Evolutionary conservation across 2,113 vertebrate genomes (phyloP), one percentile per base, ranked within the genome.

Genomic region (Leptosomus discolor): DNA sequence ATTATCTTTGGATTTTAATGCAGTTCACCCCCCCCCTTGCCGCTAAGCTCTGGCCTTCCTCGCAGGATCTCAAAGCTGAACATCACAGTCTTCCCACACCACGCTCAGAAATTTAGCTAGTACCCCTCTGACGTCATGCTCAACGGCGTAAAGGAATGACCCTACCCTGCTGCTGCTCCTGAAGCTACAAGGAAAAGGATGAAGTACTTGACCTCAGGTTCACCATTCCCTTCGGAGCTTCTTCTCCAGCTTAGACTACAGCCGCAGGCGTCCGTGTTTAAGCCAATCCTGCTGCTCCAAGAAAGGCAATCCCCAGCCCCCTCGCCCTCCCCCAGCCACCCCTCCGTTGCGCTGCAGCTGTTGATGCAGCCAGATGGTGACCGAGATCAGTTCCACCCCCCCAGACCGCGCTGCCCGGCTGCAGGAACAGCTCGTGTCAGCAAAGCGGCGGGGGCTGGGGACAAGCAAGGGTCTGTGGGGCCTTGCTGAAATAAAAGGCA

Each of bases 311-410:
- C 36, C 41, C 70, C 76, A 57, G 10, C 57, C n/a, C 79, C 67
- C 56, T 32, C 4, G 2, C 63, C 79, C 90, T 78, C 88, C 94
- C 81, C 90, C 88, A 75, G 74, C 82, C n/a, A n/a, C 70, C n/a
- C 41, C 94, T 24, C 27, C 15, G 51, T 17, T n/a, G 78, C 79
- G 86, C 92, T 80, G 94, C 96, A 96, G 95, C 95, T 97, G 92
- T 77, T 92, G 53, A 5, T 32, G 94, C 75, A 80, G 96, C 93
- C 94, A 96, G 93, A 92, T 89, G 95, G 96, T 77, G 84, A 13
- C 65, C 0, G 39, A 69, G 93, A 69, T 80, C 88, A 80, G 79
- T 78, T 89, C 88, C 95, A 70, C n/a, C 46, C 11, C 23, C 4
- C 84, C 79, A n/a, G 39, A 11, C 8, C 46, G 4, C 3, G 43